These are phyloP conservation scores for Oryctes rhinoceros DNA, from an alignment of 1,140 invertebrate species.

Conservation along the genomic window DNA sequence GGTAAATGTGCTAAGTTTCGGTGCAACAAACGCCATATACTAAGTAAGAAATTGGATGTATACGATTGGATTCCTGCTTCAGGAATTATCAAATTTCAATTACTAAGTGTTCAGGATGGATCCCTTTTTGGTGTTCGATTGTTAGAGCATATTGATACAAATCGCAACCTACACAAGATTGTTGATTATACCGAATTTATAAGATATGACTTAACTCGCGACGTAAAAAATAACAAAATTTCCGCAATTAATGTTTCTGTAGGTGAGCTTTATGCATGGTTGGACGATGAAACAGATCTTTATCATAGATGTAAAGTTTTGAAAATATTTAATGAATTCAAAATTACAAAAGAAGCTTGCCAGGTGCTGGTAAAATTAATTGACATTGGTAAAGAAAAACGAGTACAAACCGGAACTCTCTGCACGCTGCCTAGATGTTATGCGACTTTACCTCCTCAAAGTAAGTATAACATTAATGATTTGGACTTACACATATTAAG, in stretches of 20 bases:
- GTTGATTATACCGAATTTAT: constrained; percentile 7
- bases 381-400: constrained; percentile 46
- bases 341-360: constrained; percentile 12
- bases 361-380: constrained; percentile 40
- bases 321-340: constrained; percentile 37
- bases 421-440: constrained; percentile 49
- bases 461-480: constrained; percentile 41
- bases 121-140: constrained; percentile 49
- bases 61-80: constrained; percentile 48
- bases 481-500: no score
- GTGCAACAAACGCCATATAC: constrained; percentile 51
- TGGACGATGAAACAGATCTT: constrained; percentile 7
- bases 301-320: constrained; percentile 49
- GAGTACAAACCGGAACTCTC: constrained; percentile 39
- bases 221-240: constrained; percentile 3
- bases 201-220: neutral
- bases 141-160: constrained; percentile 49
- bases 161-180: constrained; percentile 46
- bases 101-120: constrained; percentile 49
- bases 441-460: constrained; percentile 45
- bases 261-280: constrained; percentile 34
- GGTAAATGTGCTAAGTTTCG: constrained; percentile 48
- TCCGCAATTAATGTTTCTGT: neutral
- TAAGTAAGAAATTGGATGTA: constrained; percentile 48
- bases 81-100: constrained; percentile 54